phyloP scores from a whole-genome alignment of 2,888 invertebrate genomes.

The Eledone cirrhosa region DNA sequence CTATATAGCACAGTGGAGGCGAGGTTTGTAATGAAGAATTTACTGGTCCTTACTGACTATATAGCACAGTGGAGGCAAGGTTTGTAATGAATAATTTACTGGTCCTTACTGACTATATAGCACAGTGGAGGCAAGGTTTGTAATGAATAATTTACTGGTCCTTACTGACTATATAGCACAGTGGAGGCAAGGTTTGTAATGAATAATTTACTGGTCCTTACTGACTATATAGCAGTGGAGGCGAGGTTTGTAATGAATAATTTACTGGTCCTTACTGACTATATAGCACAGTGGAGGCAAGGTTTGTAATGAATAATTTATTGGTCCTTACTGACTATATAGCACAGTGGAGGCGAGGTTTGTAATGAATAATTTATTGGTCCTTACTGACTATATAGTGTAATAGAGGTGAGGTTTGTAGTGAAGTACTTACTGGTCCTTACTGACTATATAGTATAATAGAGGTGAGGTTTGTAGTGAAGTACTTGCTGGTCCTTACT shows the following conservation, averaged over 20 bases:
- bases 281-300: not conserved
- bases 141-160: not conserved
- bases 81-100: not conserved
- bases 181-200: not conserved
- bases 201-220: not conserved
- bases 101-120: not conserved
- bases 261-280: not conserved
- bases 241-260: not conserved
- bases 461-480: not conserved
- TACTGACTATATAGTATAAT: too few species aligned
- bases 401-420: not conserved
- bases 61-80: not conserved
- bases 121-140: not conserved
- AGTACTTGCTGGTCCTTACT: not conserved
- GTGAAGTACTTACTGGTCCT: slow-evolving; percentile 70
- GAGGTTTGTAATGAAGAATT: not conserved
- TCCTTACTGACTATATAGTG: not conserved
- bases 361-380: not conserved
- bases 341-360: not conserved
- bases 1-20: not conserved
- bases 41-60: not conserved
- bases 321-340: not conserved
- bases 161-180: not conserved
- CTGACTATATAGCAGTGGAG: not conserved
- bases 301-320: not conserved